Percentiles rank a stretch among this genome's conserved stretches.
phyloP scores from a whole-genome alignment of 2,797 vertebrate genomes.

The Sarcoramphus papa region DNA sequence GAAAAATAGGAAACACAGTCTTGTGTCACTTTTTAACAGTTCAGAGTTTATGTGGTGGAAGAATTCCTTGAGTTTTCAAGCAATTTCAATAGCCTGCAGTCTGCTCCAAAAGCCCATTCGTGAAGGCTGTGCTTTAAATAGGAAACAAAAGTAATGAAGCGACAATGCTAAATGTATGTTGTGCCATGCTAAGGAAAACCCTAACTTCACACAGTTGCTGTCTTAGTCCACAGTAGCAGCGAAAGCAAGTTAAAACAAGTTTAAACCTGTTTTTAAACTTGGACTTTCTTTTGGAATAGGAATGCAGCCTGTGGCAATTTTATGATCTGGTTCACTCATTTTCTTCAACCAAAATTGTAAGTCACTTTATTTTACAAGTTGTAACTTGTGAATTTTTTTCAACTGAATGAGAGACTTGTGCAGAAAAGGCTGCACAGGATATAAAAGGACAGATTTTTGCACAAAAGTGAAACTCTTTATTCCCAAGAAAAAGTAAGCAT shows the following conservation, averaged over 20 bases:
- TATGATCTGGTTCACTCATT: background rate
- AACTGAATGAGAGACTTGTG: background rate
- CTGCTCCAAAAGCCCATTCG: background rate
- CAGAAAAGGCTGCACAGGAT: background rate
- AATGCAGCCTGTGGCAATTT: background rate
- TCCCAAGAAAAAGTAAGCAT: background rate
- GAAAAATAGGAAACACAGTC: background rate
- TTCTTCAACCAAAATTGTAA: background rate
- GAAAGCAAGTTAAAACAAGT: background rate
- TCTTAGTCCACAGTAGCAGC: background rate
- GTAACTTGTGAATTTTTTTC: background rate
- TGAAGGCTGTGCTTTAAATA: background rate
- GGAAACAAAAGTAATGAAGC: background rate
- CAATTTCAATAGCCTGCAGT: background rate
- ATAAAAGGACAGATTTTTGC: background rate
- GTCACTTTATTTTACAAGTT: background rate
- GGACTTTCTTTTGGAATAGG: background rate
- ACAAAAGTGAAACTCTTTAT: background rate
- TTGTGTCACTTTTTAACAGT: background rate
- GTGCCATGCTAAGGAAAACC: background rate
- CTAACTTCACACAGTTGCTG: background rate
- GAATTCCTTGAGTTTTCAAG: background rate
- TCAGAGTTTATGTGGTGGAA: background rate
- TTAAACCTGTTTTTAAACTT: background rate
- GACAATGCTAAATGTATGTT: background rate